Percentiles rank a stretch among this genome's conserved stretches.
Evolutionary conservation across 2,113 vertebrate genomes (phyloP).

Genomic region (Lamprologus tigripictilis): DNA sequence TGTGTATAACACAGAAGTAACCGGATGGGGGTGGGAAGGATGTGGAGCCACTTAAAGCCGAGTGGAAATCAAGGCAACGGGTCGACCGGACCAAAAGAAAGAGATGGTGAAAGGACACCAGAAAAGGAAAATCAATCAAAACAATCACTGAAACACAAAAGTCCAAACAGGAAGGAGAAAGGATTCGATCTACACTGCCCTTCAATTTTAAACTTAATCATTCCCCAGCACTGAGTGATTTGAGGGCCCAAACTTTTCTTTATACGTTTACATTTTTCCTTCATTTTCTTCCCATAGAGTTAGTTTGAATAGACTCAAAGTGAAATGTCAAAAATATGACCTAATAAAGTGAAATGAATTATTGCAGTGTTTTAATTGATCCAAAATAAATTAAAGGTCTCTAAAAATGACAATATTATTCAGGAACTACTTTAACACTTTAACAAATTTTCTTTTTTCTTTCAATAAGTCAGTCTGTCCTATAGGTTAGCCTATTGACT

Average conservation of each 20-base stretch:
- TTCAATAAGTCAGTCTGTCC: neutral
- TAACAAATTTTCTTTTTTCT: neutral
- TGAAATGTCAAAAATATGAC: neutral
- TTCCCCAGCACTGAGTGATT: neutral
- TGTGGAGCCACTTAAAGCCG: neutral
- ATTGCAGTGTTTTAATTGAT: neutral
- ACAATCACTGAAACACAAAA: neutral
- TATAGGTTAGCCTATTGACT: neutral
- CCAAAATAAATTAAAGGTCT: neutral
- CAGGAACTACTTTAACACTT: neutral
- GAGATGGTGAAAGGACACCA: neutral
- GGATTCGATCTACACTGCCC: too few species aligned
- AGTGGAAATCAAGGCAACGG: neutral
- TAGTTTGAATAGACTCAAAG: neutral
- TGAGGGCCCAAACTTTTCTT: neutral
- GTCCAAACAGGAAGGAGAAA: neutral
- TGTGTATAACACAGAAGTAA: slow-evolving; percentile 28
- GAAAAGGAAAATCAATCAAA: neutral
- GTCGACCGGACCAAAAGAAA: neutral
- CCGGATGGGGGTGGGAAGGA: neutral
- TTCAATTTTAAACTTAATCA: neutral
- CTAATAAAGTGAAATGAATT: accelerated
- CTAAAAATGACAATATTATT: neutral
- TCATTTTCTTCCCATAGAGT: neutral
- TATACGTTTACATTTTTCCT: neutral